phyloP scores from a whole-genome alignment of 2,888 invertebrate genomes.

The Atethmia centrago region DNA sequence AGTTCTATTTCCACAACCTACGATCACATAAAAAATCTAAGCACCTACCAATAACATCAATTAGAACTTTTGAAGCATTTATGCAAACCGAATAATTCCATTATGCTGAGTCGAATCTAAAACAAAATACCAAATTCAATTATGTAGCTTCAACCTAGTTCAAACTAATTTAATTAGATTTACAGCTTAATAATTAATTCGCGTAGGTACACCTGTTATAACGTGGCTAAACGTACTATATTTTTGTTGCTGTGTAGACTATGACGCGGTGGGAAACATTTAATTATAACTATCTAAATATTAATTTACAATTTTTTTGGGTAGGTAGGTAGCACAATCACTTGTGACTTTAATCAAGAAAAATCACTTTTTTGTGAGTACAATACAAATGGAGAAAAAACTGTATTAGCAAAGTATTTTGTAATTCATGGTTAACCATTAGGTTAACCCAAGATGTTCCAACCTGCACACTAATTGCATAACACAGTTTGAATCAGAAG shows the following conservation, averaged over 20 bases:
- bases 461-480: not conserved
- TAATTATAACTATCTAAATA: not conserved
- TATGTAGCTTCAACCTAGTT: slow-evolving; percentile 44
- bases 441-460: not conserved
- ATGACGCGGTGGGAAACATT: not conserved
- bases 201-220: slow-evolving; percentile 42
- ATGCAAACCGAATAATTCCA: slow-evolving; percentile 41
- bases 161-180: slow-evolving; percentile 58
- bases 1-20: not conserved
- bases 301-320: no score
- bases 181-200: slow-evolving; percentile 46
- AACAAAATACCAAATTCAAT: slow-evolving; percentile 45
- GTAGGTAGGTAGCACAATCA: not conserved
- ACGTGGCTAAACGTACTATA: slow-evolving; percentile 5
- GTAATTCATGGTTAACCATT: not conserved
- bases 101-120: slow-evolving; percentile 35
- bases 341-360: not conserved
- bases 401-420: not conserved
- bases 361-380: not conserved
- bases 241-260: slow-evolving; percentile 24
- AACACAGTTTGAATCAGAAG: no score
- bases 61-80: slow-evolving; percentile 9
- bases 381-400: not conserved
- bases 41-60: not conserved
- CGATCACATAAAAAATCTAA: not conserved